These are phyloP conservation scores for Lathamus discolor DNA, from an alignment of 2,113 vertebrate species.

Conservation along the genomic window DNA sequence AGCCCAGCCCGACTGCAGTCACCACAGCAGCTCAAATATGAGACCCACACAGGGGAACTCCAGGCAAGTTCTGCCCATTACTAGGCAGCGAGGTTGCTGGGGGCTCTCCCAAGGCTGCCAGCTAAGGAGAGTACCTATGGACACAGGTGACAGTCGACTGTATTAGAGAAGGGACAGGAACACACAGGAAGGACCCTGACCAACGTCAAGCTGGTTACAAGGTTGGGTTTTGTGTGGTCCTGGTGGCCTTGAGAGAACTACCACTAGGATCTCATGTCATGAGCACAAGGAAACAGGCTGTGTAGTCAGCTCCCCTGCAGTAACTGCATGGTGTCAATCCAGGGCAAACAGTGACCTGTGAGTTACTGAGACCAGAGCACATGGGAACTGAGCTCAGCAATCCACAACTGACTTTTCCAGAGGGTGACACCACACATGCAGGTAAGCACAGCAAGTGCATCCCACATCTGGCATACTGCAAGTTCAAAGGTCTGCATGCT, in stretches of 20 bases:
- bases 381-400: neutral
- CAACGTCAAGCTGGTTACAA: neutral
- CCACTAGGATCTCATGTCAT: fast-evolving
- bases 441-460: neutral
- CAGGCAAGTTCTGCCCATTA: neutral
- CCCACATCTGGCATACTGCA: neutral
- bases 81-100: neutral
- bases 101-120: neutral
- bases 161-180: neutral
- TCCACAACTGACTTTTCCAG: neutral
- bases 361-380: neutral
- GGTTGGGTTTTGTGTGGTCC: neutral
- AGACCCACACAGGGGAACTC: neutral
- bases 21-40: neutral
- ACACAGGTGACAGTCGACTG: neutral
- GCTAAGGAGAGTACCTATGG: neutral
- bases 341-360: neutral
- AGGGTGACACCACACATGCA: neutral
- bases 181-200: neutral
- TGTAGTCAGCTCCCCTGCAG: neutral
- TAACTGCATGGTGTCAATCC: fast-evolving
- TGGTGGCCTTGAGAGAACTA: neutral
- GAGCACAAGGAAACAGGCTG: neutral
- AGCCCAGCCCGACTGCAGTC: neutral
- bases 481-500: neutral